A percentile compares a stretch with the other conserved stretches of the same genome.
Conservation (phyloP, 1,140 invertebrate genomes). For the Aphidius ervi region DNA sequence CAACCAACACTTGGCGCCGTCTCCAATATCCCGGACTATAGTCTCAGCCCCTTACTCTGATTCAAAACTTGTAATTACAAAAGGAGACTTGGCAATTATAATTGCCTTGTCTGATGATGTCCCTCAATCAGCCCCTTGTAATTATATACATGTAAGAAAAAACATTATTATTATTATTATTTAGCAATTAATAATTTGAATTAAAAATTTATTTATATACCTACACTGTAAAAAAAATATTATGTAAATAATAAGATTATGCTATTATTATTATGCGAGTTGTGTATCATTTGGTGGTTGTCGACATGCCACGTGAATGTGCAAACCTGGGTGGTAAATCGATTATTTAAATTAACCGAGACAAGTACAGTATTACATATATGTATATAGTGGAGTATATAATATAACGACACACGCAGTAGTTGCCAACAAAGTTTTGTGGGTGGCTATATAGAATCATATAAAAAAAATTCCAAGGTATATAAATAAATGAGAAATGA, state of each 20-base stretch:
- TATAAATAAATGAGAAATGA: background rate
- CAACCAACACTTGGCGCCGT: background rate
- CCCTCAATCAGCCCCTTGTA: slow-evolving; percentile 37
- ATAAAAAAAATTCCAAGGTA: background rate
- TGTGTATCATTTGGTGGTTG: background rate
- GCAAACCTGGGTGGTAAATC: slow-evolving; percentile 22
- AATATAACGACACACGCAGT: background rate
- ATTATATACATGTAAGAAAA: slow-evolving; percentile 34
- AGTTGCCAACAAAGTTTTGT: slow-evolving; percentile 27
- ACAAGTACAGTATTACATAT: background rate
- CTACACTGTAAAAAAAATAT: no score
- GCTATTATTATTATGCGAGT: no score
- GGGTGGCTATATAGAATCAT: background rate
- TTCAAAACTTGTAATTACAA: slow-evolving; percentile 54
- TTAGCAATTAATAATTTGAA: no score
- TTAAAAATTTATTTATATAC: no score
- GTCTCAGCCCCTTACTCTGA: slow-evolving; percentile 34
- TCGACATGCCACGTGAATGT: slow-evolving; percentile 4
- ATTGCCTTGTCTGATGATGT: slow-evolving; percentile 38
- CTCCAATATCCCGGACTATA: slow-evolving; percentile 13
- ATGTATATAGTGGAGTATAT: no score
- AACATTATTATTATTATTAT: no score
- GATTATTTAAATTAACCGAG: slow-evolving; percentile 31
- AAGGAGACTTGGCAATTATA: slow-evolving; percentile 54
- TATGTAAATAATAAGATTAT: no score